Conservation (phyloP, 1,140 invertebrate genomes). For the Dreissena rostriformis region DNA sequence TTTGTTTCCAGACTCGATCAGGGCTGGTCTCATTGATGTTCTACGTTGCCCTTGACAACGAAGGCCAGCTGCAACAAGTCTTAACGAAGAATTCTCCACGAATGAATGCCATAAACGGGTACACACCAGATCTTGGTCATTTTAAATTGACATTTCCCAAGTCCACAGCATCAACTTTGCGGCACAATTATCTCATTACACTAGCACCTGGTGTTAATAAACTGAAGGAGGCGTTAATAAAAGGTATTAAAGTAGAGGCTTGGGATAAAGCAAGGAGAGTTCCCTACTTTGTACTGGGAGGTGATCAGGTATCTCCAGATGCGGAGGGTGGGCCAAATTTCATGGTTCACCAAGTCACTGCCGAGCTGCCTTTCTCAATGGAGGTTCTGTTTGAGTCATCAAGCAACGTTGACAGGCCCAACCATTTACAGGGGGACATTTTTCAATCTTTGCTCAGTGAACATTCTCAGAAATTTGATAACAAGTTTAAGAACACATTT, state of each 20-base stretch:
- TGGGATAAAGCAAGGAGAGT: slow-evolving; percentile 77
- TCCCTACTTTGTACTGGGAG: slow-evolving; percentile 80
- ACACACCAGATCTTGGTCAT: slow-evolving; percentile 89
- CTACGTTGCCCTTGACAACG: slow-evolving; percentile 82
- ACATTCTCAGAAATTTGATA: slow-evolving; percentile 81
- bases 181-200: slow-evolving; percentile 73
- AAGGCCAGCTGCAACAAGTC: slow-evolving; percentile 71
- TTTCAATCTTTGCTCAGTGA: slow-evolving; percentile 86
- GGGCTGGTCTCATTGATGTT: slow-evolving; percentile 82
- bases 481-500: slow-evolving; percentile 81
- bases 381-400: slow-evolving; percentile 93
- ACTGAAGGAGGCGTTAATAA: slow-evolving; percentile 90
- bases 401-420: slow-evolving; percentile 84
- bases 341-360: slow-evolving; percentile 86
- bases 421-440: slow-evolving; percentile 84
- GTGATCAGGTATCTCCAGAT: slow-evolving; percentile 78
- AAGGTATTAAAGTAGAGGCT: slow-evolving; percentile 79
- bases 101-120: slow-evolving; percentile 88
- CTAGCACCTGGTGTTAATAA: slow-evolving; percentile 86
- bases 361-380: slow-evolving; percentile 89
- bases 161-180: slow-evolving; percentile 84
- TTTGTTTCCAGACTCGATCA: slow-evolving; percentile 62
- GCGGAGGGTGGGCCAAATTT: slow-evolving; percentile 86
- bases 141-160: slow-evolving; percentile 85
- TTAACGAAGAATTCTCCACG: slow-evolving; percentile 81